A percentile compares a stretch with the other conserved stretches of the same genome.
These are phyloP conservation scores for Malurus alboscapulatus DNA, from an alignment of 2,113 vertebrate genomes.

Conservation along the genomic window DNA sequence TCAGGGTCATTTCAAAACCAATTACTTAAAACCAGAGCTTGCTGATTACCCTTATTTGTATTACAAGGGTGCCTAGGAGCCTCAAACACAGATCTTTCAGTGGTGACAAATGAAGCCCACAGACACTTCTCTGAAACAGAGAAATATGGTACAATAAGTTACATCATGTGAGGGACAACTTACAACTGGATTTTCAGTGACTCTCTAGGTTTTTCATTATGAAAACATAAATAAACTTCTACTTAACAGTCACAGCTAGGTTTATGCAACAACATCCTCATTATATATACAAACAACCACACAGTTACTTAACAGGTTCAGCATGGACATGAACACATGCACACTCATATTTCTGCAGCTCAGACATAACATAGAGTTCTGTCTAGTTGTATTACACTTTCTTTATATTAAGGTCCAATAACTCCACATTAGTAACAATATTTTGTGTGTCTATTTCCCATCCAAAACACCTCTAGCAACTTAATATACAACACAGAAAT, in stretches of 20 bases:
- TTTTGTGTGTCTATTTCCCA: neutral
- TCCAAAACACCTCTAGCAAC: neutral
- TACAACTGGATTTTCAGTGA: neutral
- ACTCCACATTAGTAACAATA: neutral
- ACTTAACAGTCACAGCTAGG: neutral
- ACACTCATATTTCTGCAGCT: neutral
- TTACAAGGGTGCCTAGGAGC: neutral
- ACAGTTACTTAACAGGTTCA: neutral
- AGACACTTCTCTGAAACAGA: neutral
- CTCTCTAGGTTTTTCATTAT: neutral
- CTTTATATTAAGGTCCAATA: neutral
- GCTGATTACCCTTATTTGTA: slow-evolving; percentile 6
- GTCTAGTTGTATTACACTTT: neutral
- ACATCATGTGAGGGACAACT: neutral
- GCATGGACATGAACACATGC: neutral
- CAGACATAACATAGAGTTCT: neutral
- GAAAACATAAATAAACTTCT: neutral
- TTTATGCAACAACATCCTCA: neutral
- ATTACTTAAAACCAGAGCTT: neutral
- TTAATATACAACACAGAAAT: neutral
- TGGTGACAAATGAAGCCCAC: neutral
- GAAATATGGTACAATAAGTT: neutral
- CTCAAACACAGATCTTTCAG: neutral
- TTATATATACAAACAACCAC: neutral
- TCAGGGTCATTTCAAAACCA: neutral